Evolutionary conservation across 2,113 vertebrate genomes (phyloP).

Genomic region (Tauraco erythrolophus): DNA sequence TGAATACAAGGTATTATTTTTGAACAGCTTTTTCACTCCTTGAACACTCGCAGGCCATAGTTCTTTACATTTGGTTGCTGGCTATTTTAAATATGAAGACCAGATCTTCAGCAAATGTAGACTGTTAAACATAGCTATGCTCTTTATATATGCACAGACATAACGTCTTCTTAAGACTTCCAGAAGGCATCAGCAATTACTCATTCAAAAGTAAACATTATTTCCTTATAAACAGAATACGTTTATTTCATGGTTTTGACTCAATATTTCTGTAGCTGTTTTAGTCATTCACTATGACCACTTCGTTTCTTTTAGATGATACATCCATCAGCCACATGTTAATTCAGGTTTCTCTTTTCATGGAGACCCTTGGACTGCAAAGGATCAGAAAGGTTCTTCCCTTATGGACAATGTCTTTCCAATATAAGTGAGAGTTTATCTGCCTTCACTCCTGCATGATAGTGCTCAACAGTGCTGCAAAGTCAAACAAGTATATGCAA

Average conservation of each 20-base stretch:
- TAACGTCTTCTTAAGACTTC: not conserved
- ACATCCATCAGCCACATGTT: fast-evolving
- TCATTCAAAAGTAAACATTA: not conserved
- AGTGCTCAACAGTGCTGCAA: not conserved
- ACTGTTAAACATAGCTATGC: not conserved
- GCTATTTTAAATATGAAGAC: not conserved
- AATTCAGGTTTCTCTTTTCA: not conserved
- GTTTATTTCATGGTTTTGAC: not conserved
- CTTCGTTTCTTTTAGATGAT: not conserved
- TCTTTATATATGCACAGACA: not conserved
- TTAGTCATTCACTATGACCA: not conserved
- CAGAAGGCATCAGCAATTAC: not conserved
- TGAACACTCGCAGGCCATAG: not conserved
- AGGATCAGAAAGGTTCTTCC: not conserved
- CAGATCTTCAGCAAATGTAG: not conserved
- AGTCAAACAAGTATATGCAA: not conserved
- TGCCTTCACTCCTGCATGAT: not conserved
- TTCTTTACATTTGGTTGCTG: not conserved
- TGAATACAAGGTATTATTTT: not conserved
- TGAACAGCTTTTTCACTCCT: not conserved
- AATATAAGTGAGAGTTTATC: not conserved
- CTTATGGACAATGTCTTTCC: not conserved
- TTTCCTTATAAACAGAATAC: not conserved
- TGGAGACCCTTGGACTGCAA: not conserved
- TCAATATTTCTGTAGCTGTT: not conserved